Base-by-base conservation (phyloP, 2,113 vertebrate genomes). In the Damaliscus lunatus region DNA sequence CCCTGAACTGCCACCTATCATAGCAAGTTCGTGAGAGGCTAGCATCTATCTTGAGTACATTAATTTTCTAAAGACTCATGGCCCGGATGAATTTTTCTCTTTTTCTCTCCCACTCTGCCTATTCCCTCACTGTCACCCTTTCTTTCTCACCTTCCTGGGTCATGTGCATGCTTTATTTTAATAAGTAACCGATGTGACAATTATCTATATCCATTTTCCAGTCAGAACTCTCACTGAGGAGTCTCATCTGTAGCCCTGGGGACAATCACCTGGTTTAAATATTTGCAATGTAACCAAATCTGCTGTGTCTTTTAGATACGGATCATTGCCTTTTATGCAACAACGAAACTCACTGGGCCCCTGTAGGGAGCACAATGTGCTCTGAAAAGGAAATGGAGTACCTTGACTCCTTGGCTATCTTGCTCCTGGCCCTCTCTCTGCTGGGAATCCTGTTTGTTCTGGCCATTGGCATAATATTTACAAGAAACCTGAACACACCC, bases 271-370 rank as follows among this genome's bases (percentile, higher is more conserved):
- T 52, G 8, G 53, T 88, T 82, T 1, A 17, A 27, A 7, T 91
- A 90, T 97, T 95, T 85, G 62, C 46, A 62, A 27, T 95, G 52
- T 59, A 23, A 81, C 27, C 9, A 90, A 81, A 17, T 78, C 60
- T 64, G 43, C 48, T 93, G 81, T 96, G 33, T 84, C 78, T 98
- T 98, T 67, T 98, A 99, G 99, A 99, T 97, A 99, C 99, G 99
- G 99, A 99, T 96, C 98, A 99, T 91, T 99, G 99, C 97, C 98
- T 99, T 95, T 98, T 82, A 59, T 99, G 99, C 48, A 98, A 99
- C 96, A 98, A 98, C 13, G 82, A 97, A 95, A 99, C 85, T 46
- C 99, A 99, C 95, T 99, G 99, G 99, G 99, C 99, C 83, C 98
- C 99, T 0, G 2, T 85, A n/a, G 99, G 99, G 83, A 99, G 99